Evolutionary conservation across 2,888 invertebrate species (phyloP).

Genomic region (Dorcus parallelipipedus): DNA sequence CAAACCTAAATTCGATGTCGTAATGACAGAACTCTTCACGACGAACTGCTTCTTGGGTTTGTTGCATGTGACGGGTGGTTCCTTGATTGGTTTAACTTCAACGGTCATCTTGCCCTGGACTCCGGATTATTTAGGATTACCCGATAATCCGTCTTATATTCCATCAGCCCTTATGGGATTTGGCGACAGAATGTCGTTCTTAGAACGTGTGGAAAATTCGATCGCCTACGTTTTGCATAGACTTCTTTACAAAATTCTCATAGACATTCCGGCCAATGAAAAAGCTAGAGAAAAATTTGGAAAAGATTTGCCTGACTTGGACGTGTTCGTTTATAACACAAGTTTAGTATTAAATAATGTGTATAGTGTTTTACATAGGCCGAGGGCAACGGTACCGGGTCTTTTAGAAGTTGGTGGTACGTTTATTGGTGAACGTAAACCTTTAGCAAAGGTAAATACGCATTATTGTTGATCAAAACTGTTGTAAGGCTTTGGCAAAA

Average conservation of each 20-base stretch:
- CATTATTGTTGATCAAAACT: not conserved
- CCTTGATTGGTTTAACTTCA: conserved; percentile 53
- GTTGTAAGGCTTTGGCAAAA: too few relatives aligned
- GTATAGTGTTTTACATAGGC: conserved; percentile 48
- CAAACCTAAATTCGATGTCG: conserved; percentile 58
- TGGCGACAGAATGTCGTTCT: conserved; percentile 30
- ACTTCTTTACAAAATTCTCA: not conserved
- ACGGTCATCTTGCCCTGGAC: conserved; percentile 50
- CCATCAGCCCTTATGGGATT: conserved; percentile 46
- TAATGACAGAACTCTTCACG: conserved; percentile 66
- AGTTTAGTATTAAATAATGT: conserved; percentile 52
- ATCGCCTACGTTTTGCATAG: conserved; percentile 4
- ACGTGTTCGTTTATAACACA: conserved; percentile 46
- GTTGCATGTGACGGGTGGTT: conserved; percentile 58
- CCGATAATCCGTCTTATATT: conserved; percentile 49
- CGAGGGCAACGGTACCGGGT: conserved; percentile 48
- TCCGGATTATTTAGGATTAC: conserved; percentile 48
- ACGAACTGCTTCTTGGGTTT: conserved; percentile 65
- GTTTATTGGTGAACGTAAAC: conserved; percentile 45
- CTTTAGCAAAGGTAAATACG: conserved; percentile 25
- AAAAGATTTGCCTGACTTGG: conserved; percentile 34
- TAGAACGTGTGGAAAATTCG: conserved; percentile 28
- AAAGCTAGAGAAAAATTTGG: conserved; percentile 26
- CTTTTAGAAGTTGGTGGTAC: conserved; percentile 55
- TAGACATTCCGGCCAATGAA: not conserved